Base-by-base conservation (phyloP, 64 coral and sea anemone genomes). In the Pachyseris speciosa region DNA sequence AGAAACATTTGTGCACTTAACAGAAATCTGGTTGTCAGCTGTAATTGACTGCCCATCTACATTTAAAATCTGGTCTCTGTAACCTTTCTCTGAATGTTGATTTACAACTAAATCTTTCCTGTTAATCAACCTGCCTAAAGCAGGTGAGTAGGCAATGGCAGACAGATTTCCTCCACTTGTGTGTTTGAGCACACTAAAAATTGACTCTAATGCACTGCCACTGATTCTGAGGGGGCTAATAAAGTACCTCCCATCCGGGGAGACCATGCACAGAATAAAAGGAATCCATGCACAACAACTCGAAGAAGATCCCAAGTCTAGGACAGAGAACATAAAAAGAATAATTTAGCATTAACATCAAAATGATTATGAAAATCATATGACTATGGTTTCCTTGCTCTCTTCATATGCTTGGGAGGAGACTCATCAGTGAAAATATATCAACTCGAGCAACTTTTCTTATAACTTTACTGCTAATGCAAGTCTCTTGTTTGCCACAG, bases 241-340 rank as follows among this genome's bases (percentile, higher is more conserved):
- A 61, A 85, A 92, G 49, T 92, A 86, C 33, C 67, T 45, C 0
- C 89, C 89, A 72, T 91, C n/a, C 28, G 78, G 66, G 26, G 69
- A 76, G 1, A 85, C 37, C 81, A 92, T 10, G 64, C 32, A 48
- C 90, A 92, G 5, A 92, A 92, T 33, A 36, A 65, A 33, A 92
- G 37, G 28, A 92, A 92, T 0, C 90, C 59, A 74, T 83, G 22
- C 0, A 91, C 78, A 36, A 65, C 69, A 47, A 85, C 11, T 42
- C 80, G 80, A 5, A 92, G 51, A 43, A 92, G 80, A 50, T 85
- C 80, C 70, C 90, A 85, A 37, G 90, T 92, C 90, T 92, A 75
- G 15, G 17, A 66, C n/a, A 34, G 49, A 43, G 52, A 16, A 42
- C 3, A 41, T 68, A 73, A 48, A 91, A 72, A 26, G n/a, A n/a